phyloP scores from a whole-genome alignment of 2,888 invertebrate species.

The Atethmia centrago region DNA sequence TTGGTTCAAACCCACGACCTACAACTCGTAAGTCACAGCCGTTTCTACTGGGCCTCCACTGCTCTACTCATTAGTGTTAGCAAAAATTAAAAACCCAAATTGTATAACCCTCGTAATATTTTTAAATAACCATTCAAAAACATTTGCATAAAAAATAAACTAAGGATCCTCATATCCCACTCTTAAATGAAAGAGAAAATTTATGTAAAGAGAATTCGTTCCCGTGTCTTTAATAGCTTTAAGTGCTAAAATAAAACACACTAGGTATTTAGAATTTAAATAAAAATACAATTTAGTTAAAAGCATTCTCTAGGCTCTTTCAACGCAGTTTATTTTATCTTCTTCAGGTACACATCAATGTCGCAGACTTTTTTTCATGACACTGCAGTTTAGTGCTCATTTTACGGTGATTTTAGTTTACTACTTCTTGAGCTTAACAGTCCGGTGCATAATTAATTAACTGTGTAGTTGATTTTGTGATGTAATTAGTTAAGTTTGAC shows the following conservation, averaged over 20 bases:
- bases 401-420: constrained; percentile 22
- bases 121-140: constrained; percentile 50
- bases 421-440: constrained; percentile 12
- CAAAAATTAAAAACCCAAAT: constrained; percentile 15
- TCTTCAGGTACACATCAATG: constrained; percentile 56
- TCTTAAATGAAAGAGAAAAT: constrained; percentile 63
- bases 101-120: constrained; percentile 26
- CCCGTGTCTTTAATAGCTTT: constrained; percentile 64
- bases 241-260: constrained; percentile 68
- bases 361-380: constrained; percentile 19
- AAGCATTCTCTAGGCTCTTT: constrained; percentile 55
- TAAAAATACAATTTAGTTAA: constrained; percentile 68
- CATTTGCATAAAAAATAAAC: constrained; percentile 52
- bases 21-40: no score
- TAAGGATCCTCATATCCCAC: constrained; percentile 51
- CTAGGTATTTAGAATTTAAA: constrained; percentile 68
- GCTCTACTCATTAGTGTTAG: neutral
- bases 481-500: neutral
- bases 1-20: no score
- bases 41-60: no score
- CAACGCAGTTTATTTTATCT: constrained; percentile 48
- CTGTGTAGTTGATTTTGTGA: constrained; percentile 12
- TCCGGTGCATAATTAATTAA: neutral
- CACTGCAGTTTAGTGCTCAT: constrained; percentile 13
- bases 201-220: constrained; percentile 62